Evolutionary conservation across 2,113 vertebrate species (phyloP).

Genomic region (Sorex araneus): DNA sequence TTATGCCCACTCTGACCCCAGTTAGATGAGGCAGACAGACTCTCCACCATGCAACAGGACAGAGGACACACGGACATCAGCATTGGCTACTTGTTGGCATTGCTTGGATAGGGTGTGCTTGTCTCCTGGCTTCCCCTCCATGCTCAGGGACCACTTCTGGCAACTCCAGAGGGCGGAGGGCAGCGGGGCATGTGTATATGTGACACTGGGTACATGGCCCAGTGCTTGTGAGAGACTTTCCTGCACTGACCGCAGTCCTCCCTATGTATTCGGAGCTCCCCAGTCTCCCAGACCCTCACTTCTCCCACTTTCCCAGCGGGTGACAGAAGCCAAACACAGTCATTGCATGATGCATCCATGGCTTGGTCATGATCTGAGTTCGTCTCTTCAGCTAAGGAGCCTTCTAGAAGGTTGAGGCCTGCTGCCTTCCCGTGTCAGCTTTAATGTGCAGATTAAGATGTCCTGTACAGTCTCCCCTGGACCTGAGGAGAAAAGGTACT

Average conservation of each 20-base stretch:
- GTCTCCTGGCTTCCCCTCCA: not conserved
- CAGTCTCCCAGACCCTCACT: not conserved
- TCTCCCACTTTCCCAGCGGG: not conserved
- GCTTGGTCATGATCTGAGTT: not conserved
- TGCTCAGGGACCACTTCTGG: no score
- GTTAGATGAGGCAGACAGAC: not conserved
- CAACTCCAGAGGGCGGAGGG: no score
- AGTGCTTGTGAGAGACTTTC: no score
- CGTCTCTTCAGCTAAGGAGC: not conserved
- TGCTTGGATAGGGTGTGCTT: not conserved
- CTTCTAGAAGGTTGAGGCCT: constrained; percentile 4
- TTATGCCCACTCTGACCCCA: not conserved
- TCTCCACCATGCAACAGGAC: not conserved
- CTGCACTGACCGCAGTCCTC: not conserved
- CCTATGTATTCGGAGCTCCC: not conserved
- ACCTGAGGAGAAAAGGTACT: not conserved
- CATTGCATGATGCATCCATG: not conserved
- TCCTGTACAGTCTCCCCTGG: not conserved
- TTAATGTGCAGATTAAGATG: constrained; percentile 45
- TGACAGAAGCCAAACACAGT: not conserved
- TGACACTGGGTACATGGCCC: no score
- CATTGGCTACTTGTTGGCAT: not conserved
- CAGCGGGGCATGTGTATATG: no score
- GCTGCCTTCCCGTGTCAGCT: constrained; percentile 1
- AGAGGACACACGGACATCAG: not conserved